Evolutionary conservation across 2,113 vertebrate species (phyloP).

Genomic region (Cavia aperea): DNA sequence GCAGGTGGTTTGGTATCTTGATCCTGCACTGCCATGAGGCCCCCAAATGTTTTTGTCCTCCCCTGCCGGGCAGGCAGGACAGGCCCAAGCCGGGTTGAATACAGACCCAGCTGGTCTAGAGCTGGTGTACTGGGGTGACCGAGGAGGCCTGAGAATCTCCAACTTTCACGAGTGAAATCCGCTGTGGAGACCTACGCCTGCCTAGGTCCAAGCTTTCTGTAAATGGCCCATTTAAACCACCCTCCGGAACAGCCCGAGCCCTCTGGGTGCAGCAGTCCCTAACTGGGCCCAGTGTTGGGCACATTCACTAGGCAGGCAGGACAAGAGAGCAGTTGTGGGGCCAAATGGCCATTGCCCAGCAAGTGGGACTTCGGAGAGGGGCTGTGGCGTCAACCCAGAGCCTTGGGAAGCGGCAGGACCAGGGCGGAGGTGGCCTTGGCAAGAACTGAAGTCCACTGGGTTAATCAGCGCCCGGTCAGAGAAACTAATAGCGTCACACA

Average conservation of each 20-base stretch:
- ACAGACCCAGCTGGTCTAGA: rapidly evolving
- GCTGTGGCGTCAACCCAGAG: too few species aligned
- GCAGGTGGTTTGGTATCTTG: too few species aligned
- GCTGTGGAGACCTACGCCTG: rapidly evolving
- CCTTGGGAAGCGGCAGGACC: background rate
- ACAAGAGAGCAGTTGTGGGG: too few species aligned
- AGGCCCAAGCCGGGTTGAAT: background rate
- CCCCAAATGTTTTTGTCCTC: background rate
- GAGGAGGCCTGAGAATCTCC: background rate
- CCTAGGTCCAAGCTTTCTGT: background rate
- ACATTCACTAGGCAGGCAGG: too few species aligned
- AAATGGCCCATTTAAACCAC: background rate
- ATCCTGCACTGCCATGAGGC: background rate
- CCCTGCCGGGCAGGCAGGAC: background rate
- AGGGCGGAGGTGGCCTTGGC: background rate
- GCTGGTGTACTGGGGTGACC: background rate
- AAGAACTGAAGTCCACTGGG: background rate
- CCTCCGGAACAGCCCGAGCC: background rate
- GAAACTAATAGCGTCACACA: rapidly evolving
- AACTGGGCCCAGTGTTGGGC: too few species aligned
- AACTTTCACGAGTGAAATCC: rapidly evolving
- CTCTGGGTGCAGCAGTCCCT: background rate
- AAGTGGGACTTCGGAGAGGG: background rate
- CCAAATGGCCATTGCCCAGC: background rate
- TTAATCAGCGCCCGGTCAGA: background rate